These are phyloP conservation scores for Seriola dumerili DNA, from an alignment of 2,113 vertebrate species.

Conservation along the genomic window DNA sequence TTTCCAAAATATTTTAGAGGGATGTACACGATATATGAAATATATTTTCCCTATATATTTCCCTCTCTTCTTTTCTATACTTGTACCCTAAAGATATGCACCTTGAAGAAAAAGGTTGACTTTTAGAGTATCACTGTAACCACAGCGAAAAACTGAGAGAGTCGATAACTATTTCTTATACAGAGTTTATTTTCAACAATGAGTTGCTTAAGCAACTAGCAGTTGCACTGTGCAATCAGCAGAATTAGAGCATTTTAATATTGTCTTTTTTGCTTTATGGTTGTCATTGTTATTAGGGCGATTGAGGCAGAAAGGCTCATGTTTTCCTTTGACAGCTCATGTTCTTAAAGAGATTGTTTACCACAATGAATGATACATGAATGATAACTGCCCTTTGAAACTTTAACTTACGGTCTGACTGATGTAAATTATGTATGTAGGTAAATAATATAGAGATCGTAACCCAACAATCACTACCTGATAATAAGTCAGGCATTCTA, in stretches of 20 bases:
- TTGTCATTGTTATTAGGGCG: conserved; percentile 39
- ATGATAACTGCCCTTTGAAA: conserved; percentile 50
- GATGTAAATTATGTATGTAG: conserved; percentile 17
- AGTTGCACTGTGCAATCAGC: conserved; percentile 77
- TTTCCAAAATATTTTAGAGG: conserved; percentile 53
- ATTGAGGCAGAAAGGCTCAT: conserved; percentile 19
- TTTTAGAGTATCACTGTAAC: conserved; percentile 68
- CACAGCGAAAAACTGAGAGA: conserved; percentile 45
- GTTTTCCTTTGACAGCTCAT: conserved; percentile 36
- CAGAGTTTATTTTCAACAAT: conserved; percentile 68
- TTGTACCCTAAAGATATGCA: conserved; percentile 68
- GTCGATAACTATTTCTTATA: conserved; percentile 55
- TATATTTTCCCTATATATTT: conserved; percentile 34
- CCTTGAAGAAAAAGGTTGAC: conserved; percentile 69
- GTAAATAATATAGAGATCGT: conserved; percentile 11
- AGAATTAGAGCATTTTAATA: conserved; percentile 51
- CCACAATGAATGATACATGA: conserved; percentile 27
- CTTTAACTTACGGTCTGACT: conserved; percentile 37
- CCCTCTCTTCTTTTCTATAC: conserved; percentile 39
- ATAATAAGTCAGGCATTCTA: conserved; percentile 1
- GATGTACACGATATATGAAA: conserved; percentile 51
- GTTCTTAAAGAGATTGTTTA: conserved; percentile 58
- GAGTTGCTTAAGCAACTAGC: conserved; percentile 62
- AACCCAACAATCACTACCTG: conserved; percentile 42
- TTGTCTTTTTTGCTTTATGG: conserved; percentile 47